Evolutionary conservation across 2,797 vertebrate genomes (phyloP).

Genomic region (Sandelia bainsii): DNA sequence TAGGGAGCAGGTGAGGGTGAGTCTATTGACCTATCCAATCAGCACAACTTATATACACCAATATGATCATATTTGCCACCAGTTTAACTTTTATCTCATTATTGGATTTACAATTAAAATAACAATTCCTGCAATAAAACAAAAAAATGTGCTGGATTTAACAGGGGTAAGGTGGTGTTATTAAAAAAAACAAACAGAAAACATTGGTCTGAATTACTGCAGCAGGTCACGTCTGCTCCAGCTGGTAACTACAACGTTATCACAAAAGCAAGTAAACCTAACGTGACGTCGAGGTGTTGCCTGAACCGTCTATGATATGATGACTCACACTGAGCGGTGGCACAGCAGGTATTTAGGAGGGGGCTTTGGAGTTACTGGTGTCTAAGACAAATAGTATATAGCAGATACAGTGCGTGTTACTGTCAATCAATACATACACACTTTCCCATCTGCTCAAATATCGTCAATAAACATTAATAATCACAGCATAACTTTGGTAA

Average conservation of each 20-base stretch:
- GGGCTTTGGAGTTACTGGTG: slow-evolving; percentile 18
- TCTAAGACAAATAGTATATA: slow-evolving; percentile 17
- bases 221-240: not conserved
- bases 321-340: slow-evolving; percentile 57
- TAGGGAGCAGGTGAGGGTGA: not conserved
- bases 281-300: slow-evolving; percentile 42
- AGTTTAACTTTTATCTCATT: not conserved
- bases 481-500: not conserved
- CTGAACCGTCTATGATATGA: slow-evolving; percentile 43
- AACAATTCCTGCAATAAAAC: not conserved
- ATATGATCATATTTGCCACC: not conserved
- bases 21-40: not conserved
- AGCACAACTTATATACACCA: not conserved
- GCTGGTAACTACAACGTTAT: slow-evolving; percentile 11
- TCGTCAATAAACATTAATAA: not conserved
- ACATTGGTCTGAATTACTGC: not conserved
- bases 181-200: not conserved
- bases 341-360: slow-evolving; percentile 40
- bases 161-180: no score
- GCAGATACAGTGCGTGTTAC: slow-evolving; percentile 2
- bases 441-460: not conserved
- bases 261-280: slow-evolving; percentile 29
- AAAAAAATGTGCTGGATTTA: not conserved
- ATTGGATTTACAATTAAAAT: not conserved
- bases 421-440: not conserved